Evolutionary conservation across 2,888 invertebrate species (phyloP), one percentile per base, ranked within the genome.

Genomic region (Philaethria dido): DNA sequence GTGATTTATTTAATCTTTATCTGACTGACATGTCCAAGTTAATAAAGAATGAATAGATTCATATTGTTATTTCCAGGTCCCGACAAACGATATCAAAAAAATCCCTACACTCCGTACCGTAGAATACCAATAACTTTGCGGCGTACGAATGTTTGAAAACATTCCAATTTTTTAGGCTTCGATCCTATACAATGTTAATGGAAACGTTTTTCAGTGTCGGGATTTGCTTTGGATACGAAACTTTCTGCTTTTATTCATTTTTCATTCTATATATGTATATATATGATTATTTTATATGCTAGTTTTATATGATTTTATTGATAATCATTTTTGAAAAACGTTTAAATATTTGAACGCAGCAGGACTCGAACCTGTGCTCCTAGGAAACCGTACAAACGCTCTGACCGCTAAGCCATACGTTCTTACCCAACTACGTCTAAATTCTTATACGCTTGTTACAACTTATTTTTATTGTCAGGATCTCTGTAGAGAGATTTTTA

Each of bases 131-230:
- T 57, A 64, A 57, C 57, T 57, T 57, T 63, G 63, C 42, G 62
- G 62, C 20, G 54, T 42, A 52, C 63, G 52, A 55, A 54, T 47
- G 64, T 64, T 63, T 64, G 36, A 47, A 64, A 57, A 57, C 16
- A 57, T 64, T 64, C 42, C 64, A 18, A 64, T 47, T 64, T 64
- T 64, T 47, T 57, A 57, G 45, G 44, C 25, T 29, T 52, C 42
- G 39, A 52, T 52, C 47, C 22, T 18, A 25, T 48, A 16, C 60
- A 45, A 45, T 60, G 60, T 60, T 60, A 60, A 29, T 60, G 60
- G 60, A 60, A 60, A 60, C 60, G 45, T 60, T 60, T 60, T 60
- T 60, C 45, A 18, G 16, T 60, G 44, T 60, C 18, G 29, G 59
- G 45, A 45, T 60, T 60, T 45, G 45, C 45, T 60, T 14, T 60